Conservation (phyloP, 2,113 vertebrate species). For the Neotragus pygmaeus region DNA sequence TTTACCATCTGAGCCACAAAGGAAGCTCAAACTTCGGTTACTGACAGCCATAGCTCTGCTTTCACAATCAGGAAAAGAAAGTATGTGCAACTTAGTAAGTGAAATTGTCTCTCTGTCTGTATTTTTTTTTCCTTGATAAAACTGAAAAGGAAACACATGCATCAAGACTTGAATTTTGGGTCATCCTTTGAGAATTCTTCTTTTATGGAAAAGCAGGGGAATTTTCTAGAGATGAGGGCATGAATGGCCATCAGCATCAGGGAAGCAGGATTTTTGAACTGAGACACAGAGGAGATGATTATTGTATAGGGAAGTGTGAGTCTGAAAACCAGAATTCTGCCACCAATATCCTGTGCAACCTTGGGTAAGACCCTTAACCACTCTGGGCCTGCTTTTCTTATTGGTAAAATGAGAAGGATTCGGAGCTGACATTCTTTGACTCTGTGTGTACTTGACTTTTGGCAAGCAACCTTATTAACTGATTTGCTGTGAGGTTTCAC, state of each 20-base stretch:
- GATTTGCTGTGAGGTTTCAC: background rate
- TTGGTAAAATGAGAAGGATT: background rate
- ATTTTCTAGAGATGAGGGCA: background rate
- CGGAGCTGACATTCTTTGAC: background rate
- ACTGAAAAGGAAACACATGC: background rate
- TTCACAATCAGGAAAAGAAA: slow-evolving; percentile 16
- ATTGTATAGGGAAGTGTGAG: background rate
- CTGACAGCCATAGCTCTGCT: background rate
- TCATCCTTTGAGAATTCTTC: slow-evolving; percentile 1
- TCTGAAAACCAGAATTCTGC: background rate
- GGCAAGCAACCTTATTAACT: slow-evolving; percentile 25
- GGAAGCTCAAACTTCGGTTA: background rate
- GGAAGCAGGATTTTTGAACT: background rate
- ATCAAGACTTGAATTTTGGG: slow-evolving; percentile 8
- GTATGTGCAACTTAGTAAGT: background rate
- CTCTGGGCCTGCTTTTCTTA: background rate
- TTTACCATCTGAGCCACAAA: background rate
- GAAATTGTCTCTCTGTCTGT: background rate
- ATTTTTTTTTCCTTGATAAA: slow-evolving; percentile 17
- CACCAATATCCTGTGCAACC: background rate
- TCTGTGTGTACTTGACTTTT: background rate
- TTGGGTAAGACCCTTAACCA: background rate
- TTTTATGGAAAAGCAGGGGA: background rate
- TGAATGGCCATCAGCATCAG: background rate
- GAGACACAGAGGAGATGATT: background rate